phyloP scores from a whole-genome alignment of 2,797 vertebrate genomes.

The Coendou prehensilis region DNA sequence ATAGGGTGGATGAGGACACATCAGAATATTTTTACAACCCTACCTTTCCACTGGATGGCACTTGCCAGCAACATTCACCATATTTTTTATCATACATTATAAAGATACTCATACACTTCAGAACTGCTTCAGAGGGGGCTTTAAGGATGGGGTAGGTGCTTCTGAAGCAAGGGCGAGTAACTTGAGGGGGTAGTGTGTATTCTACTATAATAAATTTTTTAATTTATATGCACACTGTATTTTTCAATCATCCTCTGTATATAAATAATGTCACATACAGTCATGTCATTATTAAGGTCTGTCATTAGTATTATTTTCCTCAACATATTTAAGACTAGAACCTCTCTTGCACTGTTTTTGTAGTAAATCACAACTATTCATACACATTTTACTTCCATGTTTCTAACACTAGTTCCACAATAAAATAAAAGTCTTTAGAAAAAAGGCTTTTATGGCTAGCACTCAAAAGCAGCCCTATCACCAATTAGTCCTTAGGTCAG shows the following conservation, averaged over 20 bases:
- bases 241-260: background rate
- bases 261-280: background rate
- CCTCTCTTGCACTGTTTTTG: background rate
- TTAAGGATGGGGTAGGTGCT: background rate
- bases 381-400: background rate
- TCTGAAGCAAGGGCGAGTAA: background rate
- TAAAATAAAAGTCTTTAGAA: background rate
- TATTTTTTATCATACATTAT: background rate
- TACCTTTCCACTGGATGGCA: background rate
- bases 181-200: background rate
- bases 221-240: background rate
- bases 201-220: background rate
- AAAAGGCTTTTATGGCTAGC: background rate
- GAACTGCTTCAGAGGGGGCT: background rate
- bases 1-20: background rate
- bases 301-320: background rate
- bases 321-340: background rate
- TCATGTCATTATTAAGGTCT: background rate
- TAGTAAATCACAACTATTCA: background rate
- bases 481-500: background rate
- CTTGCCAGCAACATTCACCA: background rate
- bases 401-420: background rate
- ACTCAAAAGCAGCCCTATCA: conserved; percentile 4
- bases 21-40: background rate
- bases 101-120: background rate